A percentile compares a stretch with the other conserved stretches of the same genome.
These are phyloP conservation scores for Choreutis nemorana DNA, from an alignment of 2,888 invertebrate species.

Conservation along the genomic window DNA sequence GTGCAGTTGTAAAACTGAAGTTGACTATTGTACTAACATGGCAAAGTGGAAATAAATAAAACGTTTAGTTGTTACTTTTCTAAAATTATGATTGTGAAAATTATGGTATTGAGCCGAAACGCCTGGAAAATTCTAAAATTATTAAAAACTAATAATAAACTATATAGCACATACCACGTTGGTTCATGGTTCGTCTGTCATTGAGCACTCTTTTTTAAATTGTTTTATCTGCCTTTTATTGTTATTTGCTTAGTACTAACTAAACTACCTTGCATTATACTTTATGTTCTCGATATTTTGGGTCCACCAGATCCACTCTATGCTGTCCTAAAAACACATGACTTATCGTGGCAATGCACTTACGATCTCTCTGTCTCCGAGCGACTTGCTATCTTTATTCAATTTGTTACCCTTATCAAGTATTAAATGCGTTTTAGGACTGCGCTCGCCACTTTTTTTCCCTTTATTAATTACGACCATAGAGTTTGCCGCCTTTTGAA, in stretches of 20 bases:
- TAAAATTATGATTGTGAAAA: too few species aligned
- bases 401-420: constrained; percentile 66
- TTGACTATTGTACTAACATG: too few species aligned
- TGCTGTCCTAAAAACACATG: constrained; percentile 26
- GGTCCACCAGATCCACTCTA: constrained; percentile 26
- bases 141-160: constrained; percentile 1
- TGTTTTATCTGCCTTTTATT: too few species aligned
- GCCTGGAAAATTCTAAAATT: constrained; percentile 10
- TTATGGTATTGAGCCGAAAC: too few species aligned
- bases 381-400: constrained; percentile 58
- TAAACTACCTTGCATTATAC: too few species aligned
- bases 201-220: too few species aligned
- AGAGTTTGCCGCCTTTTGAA: constrained; percentile 30
- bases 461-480: constrained; percentile 56
- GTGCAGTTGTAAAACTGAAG: too few species aligned
- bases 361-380: constrained; percentile 61
- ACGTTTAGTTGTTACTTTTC: too few species aligned
- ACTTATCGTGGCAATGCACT: constrained; percentile 63
- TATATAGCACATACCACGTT: too few species aligned
- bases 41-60: too few species aligned
- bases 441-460: constrained; percentile 40
- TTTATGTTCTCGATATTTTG: not conserved
- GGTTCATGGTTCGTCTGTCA: too few species aligned
- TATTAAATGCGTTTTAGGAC: constrained; percentile 64
- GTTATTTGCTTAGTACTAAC: not conserved